Evolutionary conservation across 2,113 vertebrate species (phyloP).

Genomic region (cattle (Bos taurus)): ARS-UCD2.0 NC_037331.1:38254501-38255000

Average conservation of each 20-base stretch:
- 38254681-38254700: background rate
- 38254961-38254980: background rate
- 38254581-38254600: background rate
- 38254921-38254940: background rate
- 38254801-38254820: background rate
- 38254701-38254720: fast-evolving
- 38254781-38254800: background rate
- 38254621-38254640: background rate
- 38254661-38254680: background rate
- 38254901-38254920: background rate
- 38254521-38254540: background rate
- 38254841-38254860: background rate
- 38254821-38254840: background rate
- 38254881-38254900: background rate
- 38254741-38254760: background rate
- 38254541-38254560: background rate
- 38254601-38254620: background rate
- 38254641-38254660: background rate
- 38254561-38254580: background rate
- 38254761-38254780: background rate
- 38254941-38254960: background rate
- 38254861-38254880: background rate
- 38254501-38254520: background rate
- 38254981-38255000: background rate
- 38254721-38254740: background rate